Evolutionary conservation across 2,888 invertebrate species (phyloP), one percentile per base, ranked within the genome.

Genomic region (Gonocerus acuteangulatus): DNA sequence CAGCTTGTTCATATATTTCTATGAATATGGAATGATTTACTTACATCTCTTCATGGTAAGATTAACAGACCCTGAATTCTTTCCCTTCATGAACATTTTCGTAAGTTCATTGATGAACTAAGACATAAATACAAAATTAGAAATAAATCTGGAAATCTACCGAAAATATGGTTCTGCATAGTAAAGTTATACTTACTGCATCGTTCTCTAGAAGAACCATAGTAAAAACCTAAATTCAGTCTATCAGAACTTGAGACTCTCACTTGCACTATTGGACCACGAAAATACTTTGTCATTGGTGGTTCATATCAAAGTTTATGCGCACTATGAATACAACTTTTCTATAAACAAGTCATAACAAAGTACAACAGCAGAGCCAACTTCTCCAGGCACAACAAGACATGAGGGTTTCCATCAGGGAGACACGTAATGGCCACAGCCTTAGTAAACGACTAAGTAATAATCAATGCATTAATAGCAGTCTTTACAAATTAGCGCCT

Each of bases 31-130:
- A 39, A 2, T 11, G 39, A n/a, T n/a, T 7, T 23, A 82, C 89
- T 85, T 82, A 92, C 93, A 95, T 80, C 90, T 82, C 78, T 95
- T 96, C 82, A 95, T 92, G 44, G 92, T 91, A 74, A 95, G 82
- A 39, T 83, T 83, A 51, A 95, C 86, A 48, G 90, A 85, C 54
- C 92, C 91, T 66, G 82, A 79, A 61, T 77, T 72, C 70, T 87
- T 85, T n/a, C 91, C 85, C 72, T 86, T 87, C 75, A 87, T 88
- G 72, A 95, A 95, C 71, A 96, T 76, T 74, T 86, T 86, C 48
- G 87, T 86, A 58, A 94, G 80, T 75, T 92, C 91, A 63, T 80
- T 79, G 70, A 93, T 77, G 78, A 93, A 92, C 88, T 92, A 77
- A 70, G 83, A 82, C 65, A 69, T 69, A 36, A 19, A 62, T 15